phyloP scores from a whole-genome alignment of 2,888 invertebrate species.

The Plagiodera versicolora region DNA sequence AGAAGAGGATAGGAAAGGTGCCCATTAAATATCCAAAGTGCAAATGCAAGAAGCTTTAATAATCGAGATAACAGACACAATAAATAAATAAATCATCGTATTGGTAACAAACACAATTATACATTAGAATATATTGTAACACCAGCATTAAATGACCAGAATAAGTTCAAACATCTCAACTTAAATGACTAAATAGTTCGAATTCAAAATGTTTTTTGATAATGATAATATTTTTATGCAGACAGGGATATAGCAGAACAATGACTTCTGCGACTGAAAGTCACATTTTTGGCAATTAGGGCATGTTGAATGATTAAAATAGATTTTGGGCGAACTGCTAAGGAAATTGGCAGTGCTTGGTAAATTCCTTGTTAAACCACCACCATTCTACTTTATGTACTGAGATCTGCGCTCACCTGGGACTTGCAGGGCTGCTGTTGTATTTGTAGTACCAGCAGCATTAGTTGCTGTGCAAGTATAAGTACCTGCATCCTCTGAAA shows the following conservation, averaged over 20 bases:
- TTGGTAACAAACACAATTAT: slow-evolving; percentile 42
- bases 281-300: slow-evolving; percentile 20
- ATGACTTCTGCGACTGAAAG: neutral
- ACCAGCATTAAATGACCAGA: slow-evolving; percentile 39
- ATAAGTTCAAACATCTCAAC: slow-evolving; percentile 23
- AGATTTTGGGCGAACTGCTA: slow-evolving; percentile 17
- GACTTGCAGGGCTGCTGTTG: slow-evolving; percentile 67
- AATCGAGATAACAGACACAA: slow-evolving; percentile 47
- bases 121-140: slow-evolving; percentile 27
- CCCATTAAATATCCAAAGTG: slow-evolving; percentile 35
- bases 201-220: neutral
- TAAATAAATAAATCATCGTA: slow-evolving; percentile 45
- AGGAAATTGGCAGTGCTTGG: slow-evolving; percentile 34
- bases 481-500: slow-evolving; percentile 75
- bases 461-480: slow-evolving; percentile 76
- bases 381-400: slow-evolving; percentile 52
- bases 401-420: slow-evolving; percentile 69
- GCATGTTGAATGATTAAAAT: slow-evolving; percentile 26
- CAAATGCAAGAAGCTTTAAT: slow-evolving; percentile 50
- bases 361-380: slow-evolving; percentile 36
- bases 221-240: neutral
- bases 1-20: slow-evolving; percentile 32
- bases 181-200: neutral
- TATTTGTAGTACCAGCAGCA: slow-evolving; percentile 66
- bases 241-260: neutral